phyloP scores from a whole-genome alignment of 2,888 invertebrate genomes.

The Melieria crassipennis region DNA sequence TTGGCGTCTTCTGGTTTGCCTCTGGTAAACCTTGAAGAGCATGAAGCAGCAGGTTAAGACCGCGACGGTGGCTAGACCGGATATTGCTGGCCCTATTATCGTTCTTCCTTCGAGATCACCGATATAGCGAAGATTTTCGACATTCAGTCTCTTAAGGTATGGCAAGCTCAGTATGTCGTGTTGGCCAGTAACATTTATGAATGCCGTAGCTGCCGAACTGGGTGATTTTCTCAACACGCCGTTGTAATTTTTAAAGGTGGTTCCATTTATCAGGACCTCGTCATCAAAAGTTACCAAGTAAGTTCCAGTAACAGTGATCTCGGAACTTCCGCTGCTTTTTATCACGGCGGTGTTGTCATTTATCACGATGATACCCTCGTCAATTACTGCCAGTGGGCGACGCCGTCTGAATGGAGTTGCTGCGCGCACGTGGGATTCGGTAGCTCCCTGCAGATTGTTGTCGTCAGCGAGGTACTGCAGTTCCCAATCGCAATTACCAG shows the following conservation, averaged over 20 bases:
- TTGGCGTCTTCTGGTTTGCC: not conserved
- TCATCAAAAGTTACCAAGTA: not conserved
- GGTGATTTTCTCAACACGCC: not conserved
- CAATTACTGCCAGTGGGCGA: slow-evolving; percentile 16
- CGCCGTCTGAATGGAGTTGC: slow-evolving; percentile 18
- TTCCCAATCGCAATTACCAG: slow-evolving; percentile 16
- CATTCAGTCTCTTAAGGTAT: slow-evolving; percentile 2
- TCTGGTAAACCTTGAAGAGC: too few species aligned
- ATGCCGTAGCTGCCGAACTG: not conserved
- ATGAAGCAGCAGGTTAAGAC: not conserved
- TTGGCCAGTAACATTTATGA: not conserved
- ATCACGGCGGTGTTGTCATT: slow-evolving; percentile 17
- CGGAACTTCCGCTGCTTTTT: slow-evolving; percentile 2
- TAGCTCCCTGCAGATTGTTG: slow-evolving; percentile 22
- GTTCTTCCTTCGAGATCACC: slow-evolving; percentile 1
- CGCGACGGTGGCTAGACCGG: too few species aligned
- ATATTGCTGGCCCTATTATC: not conserved
- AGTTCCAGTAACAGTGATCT: not conserved
- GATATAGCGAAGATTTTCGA: slow-evolving; percentile 9
- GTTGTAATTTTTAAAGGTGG: not conserved
- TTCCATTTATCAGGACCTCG: slow-evolving; percentile 1
- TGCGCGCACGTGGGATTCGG: slow-evolving; percentile 3
- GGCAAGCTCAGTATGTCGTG: slow-evolving; percentile 10
- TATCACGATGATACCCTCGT: slow-evolving; percentile 5
- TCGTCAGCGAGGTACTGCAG: slow-evolving; percentile 15